Percentiles rank a stretch among this genome's conserved stretches.
Conservation (phyloP, 2,113 vertebrate genomes). For the Perca fluviatilis region DNA sequence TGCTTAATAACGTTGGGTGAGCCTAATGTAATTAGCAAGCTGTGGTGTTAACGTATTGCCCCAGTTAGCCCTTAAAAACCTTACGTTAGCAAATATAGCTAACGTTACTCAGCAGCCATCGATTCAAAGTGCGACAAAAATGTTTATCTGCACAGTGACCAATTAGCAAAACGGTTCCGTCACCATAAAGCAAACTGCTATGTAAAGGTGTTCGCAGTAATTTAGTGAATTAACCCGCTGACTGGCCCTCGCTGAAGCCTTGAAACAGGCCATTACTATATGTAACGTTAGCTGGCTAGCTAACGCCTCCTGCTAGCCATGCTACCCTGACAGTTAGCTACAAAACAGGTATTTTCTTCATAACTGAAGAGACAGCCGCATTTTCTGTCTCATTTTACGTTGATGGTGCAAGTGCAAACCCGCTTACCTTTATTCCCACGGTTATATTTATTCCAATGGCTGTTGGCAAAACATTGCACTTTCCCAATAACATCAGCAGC, state of each 20-base stretch:
- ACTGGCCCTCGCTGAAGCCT: slow-evolving; percentile 35
- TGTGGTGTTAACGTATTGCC: slow-evolving; percentile 29
- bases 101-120: slow-evolving; percentile 20
- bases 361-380: neutral
- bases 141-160: neutral
- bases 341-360: neutral
- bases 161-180: neutral
- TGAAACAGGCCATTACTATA: slow-evolving; percentile 63
- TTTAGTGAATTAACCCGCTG: slow-evolving; percentile 4
- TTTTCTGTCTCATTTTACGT: slow-evolving; percentile 4
- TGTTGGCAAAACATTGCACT: slow-evolving; percentile 78
- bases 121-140: slow-evolving; percentile 13
- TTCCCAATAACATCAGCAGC: slow-evolving; percentile 72
- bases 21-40: neutral
- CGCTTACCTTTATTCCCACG: slow-evolving; percentile 75
- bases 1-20: neutral
- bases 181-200: neutral
- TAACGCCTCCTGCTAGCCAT: slow-evolving; percentile 66
- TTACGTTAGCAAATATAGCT: slow-evolving; percentile 58
- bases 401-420: slow-evolving; percentile 1
- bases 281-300: slow-evolving; percentile 54
- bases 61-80: slow-evolving; percentile 44
- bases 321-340: slow-evolving; percentile 57
- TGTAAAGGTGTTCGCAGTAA: neutral
- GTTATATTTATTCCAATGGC: slow-evolving; percentile 68